Base-by-base conservation (phyloP, 2,888 invertebrate genomes). In the Boloria selene region DNA sequence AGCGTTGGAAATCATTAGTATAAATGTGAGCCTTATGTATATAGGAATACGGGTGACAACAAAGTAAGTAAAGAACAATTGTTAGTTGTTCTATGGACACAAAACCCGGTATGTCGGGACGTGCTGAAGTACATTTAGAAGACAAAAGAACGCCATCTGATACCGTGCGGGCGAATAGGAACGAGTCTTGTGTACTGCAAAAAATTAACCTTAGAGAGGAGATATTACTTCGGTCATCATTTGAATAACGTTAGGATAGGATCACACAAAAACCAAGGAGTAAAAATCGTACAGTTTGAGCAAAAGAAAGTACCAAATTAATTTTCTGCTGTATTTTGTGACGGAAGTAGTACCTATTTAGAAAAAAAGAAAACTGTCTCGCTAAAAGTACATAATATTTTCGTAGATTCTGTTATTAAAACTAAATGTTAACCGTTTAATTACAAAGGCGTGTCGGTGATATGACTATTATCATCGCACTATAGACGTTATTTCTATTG, bases 61-160 rank as follows among this genome's bases (percentile, higher is more conserved):
- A 69, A 71, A 65, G 70, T 51, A 53, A 49, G 38, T 31, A 4
- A 52, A 61, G 51, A 60, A 70, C 74, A 69, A 74, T 73, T 75
- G 77, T 77, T 78, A 69, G 74, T 53, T 64, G 58, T 72, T 73
- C 76, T 74, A 65, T 77, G 77, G 75, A 76, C 72, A 73, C 72
- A 72, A 74, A 74, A 77, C 64, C 72, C 72, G 70, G 70, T 73
- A 72, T 74, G 72, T 56, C 75, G 74, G 75, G 77, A 79, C 84
- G 84, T 87, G 86, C 75, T 80, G 74, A 77, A 87, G 86, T 83
- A 82, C 81, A 76, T 68, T 72, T 72, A 62, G 42, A 59, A 78
- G 74, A 90, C 90, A 90, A 90, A 85, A 84, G 88, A 77, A 69
- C 74, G 88, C 77, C 80, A 90, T 81, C 79, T 73, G 87, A 90